Conservation (phyloP, 2,888 invertebrate genomes). For the Merodon equestris region DNA sequence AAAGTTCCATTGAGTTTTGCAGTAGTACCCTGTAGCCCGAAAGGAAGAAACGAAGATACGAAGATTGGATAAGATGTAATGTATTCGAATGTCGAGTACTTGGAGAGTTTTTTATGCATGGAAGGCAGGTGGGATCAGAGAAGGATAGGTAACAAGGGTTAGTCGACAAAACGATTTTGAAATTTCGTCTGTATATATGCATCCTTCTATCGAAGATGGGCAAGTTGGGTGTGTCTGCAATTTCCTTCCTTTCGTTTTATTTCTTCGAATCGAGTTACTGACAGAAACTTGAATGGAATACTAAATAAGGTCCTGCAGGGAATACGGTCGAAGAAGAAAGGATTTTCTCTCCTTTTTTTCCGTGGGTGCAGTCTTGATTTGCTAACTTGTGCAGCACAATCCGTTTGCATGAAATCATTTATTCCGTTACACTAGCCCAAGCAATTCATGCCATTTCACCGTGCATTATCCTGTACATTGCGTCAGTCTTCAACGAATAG, state of each 20-base stretch:
- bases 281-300: constrained; percentile 25
- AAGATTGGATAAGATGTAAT: constrained; percentile 6
- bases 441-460: too few relatives aligned
- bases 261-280: constrained; percentile 25
- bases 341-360: background rate
- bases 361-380: too few relatives aligned
- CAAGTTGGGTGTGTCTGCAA: too few relatives aligned
- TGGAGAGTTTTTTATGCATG: too few relatives aligned
- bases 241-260: background rate
- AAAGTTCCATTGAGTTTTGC: too few relatives aligned
- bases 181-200: constrained; percentile 11
- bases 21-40: too few relatives aligned
- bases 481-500: too few relatives aligned
- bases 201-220: background rate
- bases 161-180: constrained; percentile 15
- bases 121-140: too few relatives aligned
- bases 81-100: constrained; percentile 12
- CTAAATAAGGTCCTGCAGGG: constrained; percentile 29
- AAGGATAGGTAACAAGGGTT: background rate
- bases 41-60: background rate
- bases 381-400: too few relatives aligned
- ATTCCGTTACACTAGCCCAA: too few relatives aligned
- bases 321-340: background rate
- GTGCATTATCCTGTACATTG: too few relatives aligned
- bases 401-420: too few relatives aligned